Evolutionary conservation across 2,113 vertebrate species (phyloP), one percentile per base, ranked within the genome.

Genomic region (Psittacus erithacus): DNA sequence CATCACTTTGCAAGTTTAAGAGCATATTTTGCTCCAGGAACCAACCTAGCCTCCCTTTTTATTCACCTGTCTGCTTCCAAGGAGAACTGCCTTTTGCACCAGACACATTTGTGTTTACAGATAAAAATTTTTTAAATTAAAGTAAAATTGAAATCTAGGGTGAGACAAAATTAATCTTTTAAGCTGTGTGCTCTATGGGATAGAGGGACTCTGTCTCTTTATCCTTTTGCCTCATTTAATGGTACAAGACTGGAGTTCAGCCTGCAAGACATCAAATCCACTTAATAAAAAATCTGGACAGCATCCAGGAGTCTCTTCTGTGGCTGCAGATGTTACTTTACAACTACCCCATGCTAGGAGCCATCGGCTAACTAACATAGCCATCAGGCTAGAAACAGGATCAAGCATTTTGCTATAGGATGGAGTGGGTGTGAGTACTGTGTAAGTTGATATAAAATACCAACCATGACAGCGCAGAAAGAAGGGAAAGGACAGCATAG

Each of bases 81-180:
- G 83, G 80, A 73, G 83, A 88, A 31, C 22, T 63, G 60, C 65
- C 82, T 87, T 88, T 57, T 44, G 70, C 55, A 81, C 83, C 43
- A 81, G 81, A 43, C 55, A 41, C 75, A 8, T 79, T 93, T 78
- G 68, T 94, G 57, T 87, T 88, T 96, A 53, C 41, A 83, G 91
- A 95, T 93, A 73, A 85, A 64, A 91, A 41, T 4, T 1, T 12
- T 82, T 95, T 73, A 79, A 83, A 88, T 93, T 86, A 52, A 28
- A 85, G n/a, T 88, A 90, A 94, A 94, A 94, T 75, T 83, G 67
- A 88, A 95, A 89, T 92, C 70, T 89, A 8, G 79, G 35, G 65
- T 74, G 83, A 95, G 85, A 91, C 91, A 76, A 71, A 93, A 95
- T 88, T 64, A 89, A 96, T 96, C 95, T 95, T 93, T 95, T 96